Evolutionary conservation across 2,888 invertebrate species (phyloP).

Genomic region (Margaritifera margaritifera): DNA sequence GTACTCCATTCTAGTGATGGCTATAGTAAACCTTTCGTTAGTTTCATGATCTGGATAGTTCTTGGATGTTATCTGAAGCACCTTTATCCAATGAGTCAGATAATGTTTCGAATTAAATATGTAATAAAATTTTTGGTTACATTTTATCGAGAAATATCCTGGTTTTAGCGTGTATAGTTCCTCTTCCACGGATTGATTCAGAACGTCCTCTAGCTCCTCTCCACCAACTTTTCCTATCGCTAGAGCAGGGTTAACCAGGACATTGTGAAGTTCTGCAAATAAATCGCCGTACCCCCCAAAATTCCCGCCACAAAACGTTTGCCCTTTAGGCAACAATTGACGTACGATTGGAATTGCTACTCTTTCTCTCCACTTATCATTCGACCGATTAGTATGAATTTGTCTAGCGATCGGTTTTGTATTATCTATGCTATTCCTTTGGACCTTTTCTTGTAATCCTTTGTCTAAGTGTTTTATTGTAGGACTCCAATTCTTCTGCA

Average conservation of each 20-base stretch:
- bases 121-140: conserved; percentile 24
- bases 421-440: too few species aligned
- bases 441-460: too few species aligned
- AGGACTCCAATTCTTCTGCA: too few species aligned
- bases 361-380: too few species aligned
- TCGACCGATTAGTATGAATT: too few species aligned
- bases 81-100: conserved; percentile 37
- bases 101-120: conserved; percentile 32
- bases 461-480: too few species aligned
- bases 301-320: conserved; percentile 20
- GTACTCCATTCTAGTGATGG: conserved; percentile 62
- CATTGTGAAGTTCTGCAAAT: conserved; percentile 39
- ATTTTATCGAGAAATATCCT: conserved; percentile 51
- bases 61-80: neutral
- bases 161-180: conserved; percentile 46
- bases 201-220: conserved; percentile 44
- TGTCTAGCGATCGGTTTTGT: too few species aligned
- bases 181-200: conserved; percentile 47
- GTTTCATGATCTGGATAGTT: neutral
- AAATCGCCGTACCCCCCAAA: conserved; percentile 31
- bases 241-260: conserved; percentile 36
- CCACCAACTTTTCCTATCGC: conserved; percentile 42
- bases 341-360: too few species aligned
- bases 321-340: too few species aligned
- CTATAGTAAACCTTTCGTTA: conserved; percentile 44